Conservation (phyloP, 64 coral and sea anemone genomes). For the Platygyra sinensis region DNA sequence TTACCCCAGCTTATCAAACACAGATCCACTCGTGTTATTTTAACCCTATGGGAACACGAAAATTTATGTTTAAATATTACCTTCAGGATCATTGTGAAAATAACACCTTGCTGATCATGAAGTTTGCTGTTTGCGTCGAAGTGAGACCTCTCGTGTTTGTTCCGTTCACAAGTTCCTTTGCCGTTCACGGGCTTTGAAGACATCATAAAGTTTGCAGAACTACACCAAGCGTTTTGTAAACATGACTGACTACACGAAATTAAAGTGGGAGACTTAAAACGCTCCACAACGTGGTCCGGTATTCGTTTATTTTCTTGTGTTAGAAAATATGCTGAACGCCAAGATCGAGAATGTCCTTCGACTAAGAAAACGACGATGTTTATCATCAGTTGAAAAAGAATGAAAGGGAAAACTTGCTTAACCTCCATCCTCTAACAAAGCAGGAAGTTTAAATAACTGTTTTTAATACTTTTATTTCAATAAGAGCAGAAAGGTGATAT, state of each 20-base stretch:
- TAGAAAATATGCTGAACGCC: neutral
- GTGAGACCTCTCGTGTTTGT: neutral
- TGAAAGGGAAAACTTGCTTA: neutral
- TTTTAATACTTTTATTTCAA: neutral
- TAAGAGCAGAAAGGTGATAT: neutral
- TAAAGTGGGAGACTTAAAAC: neutral
- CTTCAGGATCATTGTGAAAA: neutral
- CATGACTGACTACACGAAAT: neutral
- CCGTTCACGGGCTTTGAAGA: neutral
- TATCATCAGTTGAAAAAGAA: neutral
- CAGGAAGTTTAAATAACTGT: neutral
- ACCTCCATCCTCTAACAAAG: neutral
- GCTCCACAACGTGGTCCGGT: neutral
- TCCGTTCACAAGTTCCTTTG: slow-evolving; percentile 6
- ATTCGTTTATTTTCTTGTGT: neutral
- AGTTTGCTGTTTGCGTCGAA: neutral
- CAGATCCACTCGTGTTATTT: no score
- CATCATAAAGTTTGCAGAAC: neutral
- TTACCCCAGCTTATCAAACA: no score
- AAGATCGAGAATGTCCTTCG: neutral
- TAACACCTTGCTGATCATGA: neutral
- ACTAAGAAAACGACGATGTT: neutral
- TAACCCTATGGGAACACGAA: no score
- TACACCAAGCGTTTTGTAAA: neutral
- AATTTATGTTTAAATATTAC: neutral